Evolutionary conservation across 2,888 invertebrate species (phyloP), one percentile per base, ranked within the genome.

Genomic region (Coelinius sp.): DNA sequence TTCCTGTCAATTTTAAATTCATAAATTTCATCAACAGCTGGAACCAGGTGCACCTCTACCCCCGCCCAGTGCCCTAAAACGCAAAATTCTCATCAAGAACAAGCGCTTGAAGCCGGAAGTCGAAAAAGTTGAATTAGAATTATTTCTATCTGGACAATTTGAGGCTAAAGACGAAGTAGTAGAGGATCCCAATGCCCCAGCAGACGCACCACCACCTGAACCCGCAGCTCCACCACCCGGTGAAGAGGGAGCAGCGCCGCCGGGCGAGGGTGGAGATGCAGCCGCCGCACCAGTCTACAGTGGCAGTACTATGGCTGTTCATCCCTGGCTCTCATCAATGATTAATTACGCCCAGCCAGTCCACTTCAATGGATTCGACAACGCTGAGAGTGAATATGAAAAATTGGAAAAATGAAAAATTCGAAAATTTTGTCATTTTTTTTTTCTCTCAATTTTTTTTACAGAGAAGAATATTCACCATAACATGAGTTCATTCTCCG

Each of bases 311-410:
- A 91, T 91, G 75, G 91, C 91, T 78, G 92, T 92, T 74, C 93
- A 93, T 85, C 93, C 93, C 8, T 90, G 90, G 83, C 89, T 93
- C 12, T 93, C 92, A 0, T 90, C 91, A 22, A 89, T 93, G 89
- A 91, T 93, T 83, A 93, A 93, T 87, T 93, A 93, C 87, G 92
- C 92, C 44, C 92, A 92, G 83, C 93, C 93, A 0, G 90, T 93
- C 77, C 93, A 93, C 84, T 93, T 93, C 84, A 91, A 91, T 78
- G 91, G 92, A 67, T 93, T 93, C 81, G 92, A 92, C 77, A 86
- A 89, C n/a, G 92, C 93, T 1, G 91, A 91, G 83, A 90, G 92
- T 93, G 85, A 78, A 83, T 14, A 66, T 46, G 2, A 14, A 5
- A 2, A 70, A 81, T 77, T 76, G 64, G 68, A n/a, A n/a, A n/a